Base-by-base conservation (phyloP, 2,113 vertebrate genomes). In the Cottus gobio region DNA sequence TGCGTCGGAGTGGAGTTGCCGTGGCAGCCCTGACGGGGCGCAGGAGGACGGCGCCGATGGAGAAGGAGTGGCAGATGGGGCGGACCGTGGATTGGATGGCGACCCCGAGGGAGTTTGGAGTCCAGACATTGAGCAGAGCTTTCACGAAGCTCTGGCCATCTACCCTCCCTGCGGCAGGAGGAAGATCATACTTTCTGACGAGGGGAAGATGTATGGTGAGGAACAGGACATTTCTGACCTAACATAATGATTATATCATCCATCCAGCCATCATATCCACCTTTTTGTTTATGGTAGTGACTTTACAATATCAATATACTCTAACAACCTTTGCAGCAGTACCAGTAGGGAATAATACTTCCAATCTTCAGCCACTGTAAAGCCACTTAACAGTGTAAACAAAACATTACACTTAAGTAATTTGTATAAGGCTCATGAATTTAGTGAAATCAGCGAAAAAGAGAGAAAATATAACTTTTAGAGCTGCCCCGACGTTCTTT, bases 151-250 rank as follows among this genome's bases (percentile, higher is more conserved):
- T 31, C 91, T 99, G 94, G 97, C 97, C 62, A 99, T 99, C 88
- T 98, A 99, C 89, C 97, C 97, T 0, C 97, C 97, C 67, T 99
- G 97, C 1, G 97, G 97, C 87, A 95, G 97, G 71, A 95, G 97
- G 92, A 99, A 99, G 91, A 99, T 99, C 94, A 99, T 98, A 92
- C 96, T 98, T 61, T 99, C 97, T 1, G 97, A 99, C 1, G 97
- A 98, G 91, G 97, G 97, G 85, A 98, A 99, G 96, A 99, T 98
- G 97, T 99, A 99, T 71, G 97, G 97, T 98, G 89, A 96, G 97
- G 95, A 87, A 22, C 10, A 12, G 15, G 5, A 65, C 2, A 36
- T 57, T 36, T 70, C 46, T 70, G 6, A 79, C 4, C 4, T 3
- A 12, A 36, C 1, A 11, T 24, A 26, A 34, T 6, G 2, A 39